phyloP scores from a whole-genome alignment of 2,888 invertebrate genomes.

The Kuschelorhynchus macadamiae region DNA sequence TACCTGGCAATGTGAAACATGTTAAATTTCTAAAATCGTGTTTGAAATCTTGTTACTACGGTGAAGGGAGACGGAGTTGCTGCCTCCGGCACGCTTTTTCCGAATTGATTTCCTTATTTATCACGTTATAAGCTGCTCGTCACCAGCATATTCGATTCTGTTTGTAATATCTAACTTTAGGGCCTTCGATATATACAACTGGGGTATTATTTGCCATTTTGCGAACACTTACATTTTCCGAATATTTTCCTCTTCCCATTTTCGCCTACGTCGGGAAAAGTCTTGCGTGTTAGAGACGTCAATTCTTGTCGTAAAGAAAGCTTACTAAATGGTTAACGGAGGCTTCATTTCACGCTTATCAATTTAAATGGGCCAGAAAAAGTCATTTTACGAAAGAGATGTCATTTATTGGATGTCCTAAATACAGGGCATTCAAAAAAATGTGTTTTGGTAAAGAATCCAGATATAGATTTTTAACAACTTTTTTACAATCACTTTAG shows the following conservation, averaged over 20 bases:
- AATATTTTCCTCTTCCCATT: conserved; percentile 24
- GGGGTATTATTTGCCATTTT: conserved; percentile 44
- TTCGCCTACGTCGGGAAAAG: conserved; percentile 34
- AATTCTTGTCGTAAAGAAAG: no score
- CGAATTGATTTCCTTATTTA: conserved; percentile 46
- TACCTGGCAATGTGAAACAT: no score
- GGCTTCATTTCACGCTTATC: no score
- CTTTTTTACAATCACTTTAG: no score
- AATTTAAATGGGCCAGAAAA: no score
- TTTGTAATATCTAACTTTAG: conserved; percentile 41
- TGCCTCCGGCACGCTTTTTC: conserved; percentile 41
- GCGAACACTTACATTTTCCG: conserved; percentile 34
- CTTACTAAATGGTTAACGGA: no score
- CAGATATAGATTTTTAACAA: no score
- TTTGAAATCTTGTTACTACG: conserved; percentile 40
- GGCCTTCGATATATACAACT: conserved; percentile 37
- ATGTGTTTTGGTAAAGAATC: no score
- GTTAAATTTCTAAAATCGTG: conserved; percentile 19
- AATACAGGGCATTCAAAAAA: no score
- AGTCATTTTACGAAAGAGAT: no score
- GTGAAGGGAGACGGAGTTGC: conserved; percentile 25
- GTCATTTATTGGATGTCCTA: no score
- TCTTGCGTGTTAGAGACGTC: neutral
- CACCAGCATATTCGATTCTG: conserved; percentile 45
- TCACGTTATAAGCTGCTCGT: conserved; percentile 43